Evolutionary conservation across 2,888 invertebrate species (phyloP), one percentile per base, ranked within the genome.

Genomic region (Sphecodes monilicornis): DNA sequence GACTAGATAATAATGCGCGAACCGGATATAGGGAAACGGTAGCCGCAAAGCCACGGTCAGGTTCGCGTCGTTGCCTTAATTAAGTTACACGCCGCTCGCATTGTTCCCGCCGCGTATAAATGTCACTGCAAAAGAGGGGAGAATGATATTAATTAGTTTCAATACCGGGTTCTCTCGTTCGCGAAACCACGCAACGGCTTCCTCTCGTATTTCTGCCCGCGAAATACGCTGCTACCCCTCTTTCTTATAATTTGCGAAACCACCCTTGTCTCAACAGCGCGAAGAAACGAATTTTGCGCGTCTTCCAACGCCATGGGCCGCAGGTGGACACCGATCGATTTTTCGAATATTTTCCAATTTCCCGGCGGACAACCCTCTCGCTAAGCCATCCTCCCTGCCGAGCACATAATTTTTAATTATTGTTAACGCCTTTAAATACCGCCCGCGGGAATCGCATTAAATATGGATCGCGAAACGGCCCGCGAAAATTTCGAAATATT

Each of bases 31-130:
- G 93, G 91, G 90, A 90, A 91, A 92, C 91, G 90, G 89, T 91
- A 89, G 90, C 94, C 94, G 84, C 94, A 94, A 92, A 93, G 91
- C 92, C 92, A 93, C 92, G 94, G 94, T 94, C 89, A 92, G 93
- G 91, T 93, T 90, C 91, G 94, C 93, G 93, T 94, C 94, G 94
- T 94, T 94, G 94, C 93, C 93, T 94, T 94, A 94, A 94, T 94
- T 94, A 94, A 94, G 94, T 94, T 94, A 94, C 94, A 93, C 92
- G 92, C 92, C 90, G 92, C 91, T 91, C 91, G 92, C 93, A 92
- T 93, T 93, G 93, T 93, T 93, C 91, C 84, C 86, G 36, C 86
- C 88, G 91, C 88, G 91, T 92, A 93, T 94, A 93, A 94, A 94
- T 91, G 94, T 94, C 94, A 93, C 91, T 89, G 92, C 87, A 88